phyloP scores from a whole-genome alignment of 2,888 invertebrate species.

The Noctua janthina region DNA sequence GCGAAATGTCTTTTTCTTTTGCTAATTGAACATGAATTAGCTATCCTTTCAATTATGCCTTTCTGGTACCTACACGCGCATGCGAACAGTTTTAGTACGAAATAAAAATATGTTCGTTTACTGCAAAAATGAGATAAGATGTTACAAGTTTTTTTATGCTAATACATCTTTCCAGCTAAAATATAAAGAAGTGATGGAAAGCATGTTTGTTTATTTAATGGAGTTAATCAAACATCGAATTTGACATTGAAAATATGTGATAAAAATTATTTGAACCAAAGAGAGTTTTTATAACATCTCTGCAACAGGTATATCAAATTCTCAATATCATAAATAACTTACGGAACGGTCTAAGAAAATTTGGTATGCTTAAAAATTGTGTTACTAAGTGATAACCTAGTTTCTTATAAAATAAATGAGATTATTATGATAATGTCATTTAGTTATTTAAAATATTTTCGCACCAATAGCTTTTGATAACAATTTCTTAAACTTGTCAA shows the following conservation, averaged over 20 bases:
- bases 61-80: not conserved
- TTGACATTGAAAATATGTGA: not conserved
- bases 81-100: not conserved
- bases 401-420: conserved; percentile 23
- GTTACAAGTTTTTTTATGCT: not conserved
- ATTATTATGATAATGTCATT: conserved; percentile 10
- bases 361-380: not conserved
- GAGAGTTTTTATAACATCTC: too few species aligned
- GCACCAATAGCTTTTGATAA: not conserved
- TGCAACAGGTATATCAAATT: too few species aligned
- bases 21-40: not conserved
- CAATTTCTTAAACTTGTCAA: not conserved
- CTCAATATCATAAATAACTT: not conserved
- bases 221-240: not conserved
- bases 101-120: not conserved
- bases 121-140: not conserved
- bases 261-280: not conserved
- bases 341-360: not conserved
- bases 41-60: conserved; percentile 8
- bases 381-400: conserved; percentile 40
- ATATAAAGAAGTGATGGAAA: not conserved
- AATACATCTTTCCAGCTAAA: not conserved
- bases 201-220: not conserved
- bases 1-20: not conserved
- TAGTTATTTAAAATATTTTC: not conserved